A percentile compares a stretch with the other conserved stretches of the same genome.
These are phyloP conservation scores for Hippoglossus stenolepis DNA, from an alignment of 2,113 vertebrate genomes.

Conservation along the genomic window DNA sequence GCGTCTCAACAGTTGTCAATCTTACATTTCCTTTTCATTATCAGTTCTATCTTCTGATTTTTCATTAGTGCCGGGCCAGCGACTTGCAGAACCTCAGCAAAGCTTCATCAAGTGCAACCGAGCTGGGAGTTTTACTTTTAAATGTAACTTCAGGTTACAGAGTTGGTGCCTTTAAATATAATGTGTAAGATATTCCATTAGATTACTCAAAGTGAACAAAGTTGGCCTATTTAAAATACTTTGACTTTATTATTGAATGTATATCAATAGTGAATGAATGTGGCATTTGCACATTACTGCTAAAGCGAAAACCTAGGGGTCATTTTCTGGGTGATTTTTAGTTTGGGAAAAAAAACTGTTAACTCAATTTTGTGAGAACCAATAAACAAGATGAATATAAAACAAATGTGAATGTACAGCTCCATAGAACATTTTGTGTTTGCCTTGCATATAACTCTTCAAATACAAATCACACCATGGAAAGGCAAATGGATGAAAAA, in stretches of 20 bases:
- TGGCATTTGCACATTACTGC: too few relatives aligned
- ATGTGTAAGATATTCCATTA: too few relatives aligned
- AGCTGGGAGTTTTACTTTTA: slow-evolving; percentile 29
- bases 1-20: slow-evolving; percentile 66
- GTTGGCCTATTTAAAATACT: too few relatives aligned
- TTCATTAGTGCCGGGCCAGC: slow-evolving; percentile 37
- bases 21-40: slow-evolving; percentile 63
- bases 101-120: slow-evolving; percentile 43
- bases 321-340: too few relatives aligned
- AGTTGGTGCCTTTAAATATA: neutral
- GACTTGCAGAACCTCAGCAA: slow-evolving; percentile 27
- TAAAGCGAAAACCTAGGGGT: too few relatives aligned
- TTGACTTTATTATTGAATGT: neutral
- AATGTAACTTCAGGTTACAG: neutral
- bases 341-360: too few relatives aligned
- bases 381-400: too few relatives aligned
- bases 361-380: too few relatives aligned
- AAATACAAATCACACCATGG: neutral
- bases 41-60: slow-evolving; percentile 52
- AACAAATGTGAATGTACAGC: too few relatives aligned
- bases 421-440: neutral
- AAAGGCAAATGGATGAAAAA: too few relatives aligned
- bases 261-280: too few relatives aligned
- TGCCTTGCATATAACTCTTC: neutral
- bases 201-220: too few relatives aligned